Conservation (phyloP, 2,797 vertebrate species). For the Chaunax sp. region DNA sequence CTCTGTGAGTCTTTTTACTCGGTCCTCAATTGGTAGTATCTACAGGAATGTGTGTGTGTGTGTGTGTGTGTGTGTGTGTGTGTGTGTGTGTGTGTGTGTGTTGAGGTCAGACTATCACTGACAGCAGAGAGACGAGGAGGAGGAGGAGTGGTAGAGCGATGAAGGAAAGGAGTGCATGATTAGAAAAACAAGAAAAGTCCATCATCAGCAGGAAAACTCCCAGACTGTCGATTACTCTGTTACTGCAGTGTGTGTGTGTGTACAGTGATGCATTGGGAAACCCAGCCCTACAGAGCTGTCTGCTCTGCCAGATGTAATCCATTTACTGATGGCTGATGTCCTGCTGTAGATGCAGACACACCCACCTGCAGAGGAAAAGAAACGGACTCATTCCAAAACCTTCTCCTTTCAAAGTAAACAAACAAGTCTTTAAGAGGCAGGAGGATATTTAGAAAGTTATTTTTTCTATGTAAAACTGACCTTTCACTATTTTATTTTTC, state of each 20-base stretch:
- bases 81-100: slow-evolving; percentile 23
- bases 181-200: slow-evolving; percentile 62
- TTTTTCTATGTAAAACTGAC: too few relatives aligned
- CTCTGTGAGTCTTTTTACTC: too few relatives aligned
- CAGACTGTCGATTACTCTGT: slow-evolving; percentile 48
- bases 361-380: not conserved
- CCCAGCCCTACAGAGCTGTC: slow-evolving; percentile 35
- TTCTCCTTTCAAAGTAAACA: too few relatives aligned
- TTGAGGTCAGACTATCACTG: slow-evolving; percentile 19
- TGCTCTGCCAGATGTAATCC: slow-evolving; percentile 44
- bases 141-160: slow-evolving; percentile 12
- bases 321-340: slow-evolving; percentile 46
- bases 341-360: slow-evolving; percentile 31
- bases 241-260: slow-evolving; percentile 33
- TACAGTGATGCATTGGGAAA: not conserved
- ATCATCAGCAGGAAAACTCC: slow-evolving; percentile 67
- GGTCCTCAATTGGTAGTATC: too few relatives aligned
- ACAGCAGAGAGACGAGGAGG: slow-evolving; percentile 7
- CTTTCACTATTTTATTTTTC: too few relatives aligned
- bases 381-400: not conserved
- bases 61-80: not conserved
- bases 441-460: too few relatives aligned
- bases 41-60: too few relatives aligned
- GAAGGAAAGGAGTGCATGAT: slow-evolving; percentile 41
- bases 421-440: too few relatives aligned